These are phyloP conservation scores for Platanista minor DNA, from an alignment of 2,113 vertebrate species.

Conservation along the genomic window DNA sequence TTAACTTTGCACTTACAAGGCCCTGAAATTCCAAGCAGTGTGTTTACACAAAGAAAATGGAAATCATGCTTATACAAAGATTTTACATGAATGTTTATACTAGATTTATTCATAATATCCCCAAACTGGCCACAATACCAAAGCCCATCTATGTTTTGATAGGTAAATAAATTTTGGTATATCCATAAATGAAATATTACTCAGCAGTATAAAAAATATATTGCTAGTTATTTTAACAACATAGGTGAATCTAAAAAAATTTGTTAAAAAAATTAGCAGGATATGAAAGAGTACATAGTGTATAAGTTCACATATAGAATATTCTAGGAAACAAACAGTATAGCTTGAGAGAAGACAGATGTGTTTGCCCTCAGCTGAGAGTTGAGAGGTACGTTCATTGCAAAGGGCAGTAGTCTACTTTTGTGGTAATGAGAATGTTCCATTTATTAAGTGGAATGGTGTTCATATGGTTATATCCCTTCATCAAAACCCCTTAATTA, in stretches of 20 bases:
- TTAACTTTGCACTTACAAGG: neutral
- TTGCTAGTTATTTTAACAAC: neutral
- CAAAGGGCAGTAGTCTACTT: neutral
- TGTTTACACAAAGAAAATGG: neutral
- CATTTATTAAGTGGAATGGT: neutral
- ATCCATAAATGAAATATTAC: neutral
- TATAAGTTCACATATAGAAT: too few species aligned
- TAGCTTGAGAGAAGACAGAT: too few species aligned
- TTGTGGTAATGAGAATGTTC: accelerated
- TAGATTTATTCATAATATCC: neutral
- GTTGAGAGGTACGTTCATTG: neutral
- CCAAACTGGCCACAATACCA: neutral
- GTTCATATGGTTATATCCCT: neutral
- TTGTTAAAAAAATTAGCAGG: neutral
- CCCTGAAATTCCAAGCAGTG: neutral
- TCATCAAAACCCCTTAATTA: neutral
- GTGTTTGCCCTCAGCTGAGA: neutral
- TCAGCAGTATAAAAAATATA: neutral
- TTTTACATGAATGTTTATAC: neutral
- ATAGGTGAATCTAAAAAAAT: neutral
- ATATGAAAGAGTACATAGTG: neutral
- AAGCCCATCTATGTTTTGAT: neutral
- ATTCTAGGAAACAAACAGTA: neutral
- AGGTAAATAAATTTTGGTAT: neutral
- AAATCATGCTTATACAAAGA: neutral